These are phyloP conservation scores for Oscheius myriophilus DNA, from an alignment of 2,888 invertebrate species.

Conservation along the genomic window DNA sequence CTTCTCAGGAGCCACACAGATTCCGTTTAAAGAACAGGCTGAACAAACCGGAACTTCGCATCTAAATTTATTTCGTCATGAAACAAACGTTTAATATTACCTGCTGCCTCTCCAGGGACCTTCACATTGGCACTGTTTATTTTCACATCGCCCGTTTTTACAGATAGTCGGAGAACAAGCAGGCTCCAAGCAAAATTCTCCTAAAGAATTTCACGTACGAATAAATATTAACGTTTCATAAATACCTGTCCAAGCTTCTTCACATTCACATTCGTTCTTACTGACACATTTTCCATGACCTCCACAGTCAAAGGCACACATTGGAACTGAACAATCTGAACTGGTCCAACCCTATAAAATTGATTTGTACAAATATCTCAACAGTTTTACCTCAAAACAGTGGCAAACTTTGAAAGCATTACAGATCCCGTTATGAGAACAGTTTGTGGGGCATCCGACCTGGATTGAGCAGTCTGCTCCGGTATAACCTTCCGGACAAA, in stretches of 20 bases:
- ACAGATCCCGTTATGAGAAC: slow-evolving; percentile 44
- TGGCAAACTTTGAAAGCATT: slow-evolving; percentile 45
- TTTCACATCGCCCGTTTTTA: slow-evolving; percentile 38
- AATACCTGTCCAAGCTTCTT: slow-evolving; percentile 41
- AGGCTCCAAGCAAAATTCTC: slow-evolving; percentile 31
- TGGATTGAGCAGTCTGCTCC: slow-evolving; percentile 47
- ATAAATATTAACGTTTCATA: no score
- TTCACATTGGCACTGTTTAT: slow-evolving; percentile 40
- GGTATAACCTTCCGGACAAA: slow-evolving; percentile 41
- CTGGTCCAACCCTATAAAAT: slow-evolving; percentile 49
- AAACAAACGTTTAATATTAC: neutral
- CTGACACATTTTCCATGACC: slow-evolving; percentile 47
- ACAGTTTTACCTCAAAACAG: slow-evolving; percentile 34
- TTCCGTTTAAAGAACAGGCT: slow-evolving; percentile 51
- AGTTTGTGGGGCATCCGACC: slow-evolving; percentile 37
- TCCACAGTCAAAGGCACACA: slow-evolving; percentile 45
- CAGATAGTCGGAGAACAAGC: slow-evolving; percentile 39
- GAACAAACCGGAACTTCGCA: slow-evolving; percentile 42
- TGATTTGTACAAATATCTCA: neutral
- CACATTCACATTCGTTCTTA: slow-evolving; percentile 48
- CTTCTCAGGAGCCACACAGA: slow-evolving; percentile 39
- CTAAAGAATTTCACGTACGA: neutral
- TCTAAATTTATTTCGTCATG: slow-evolving; percentile 3
- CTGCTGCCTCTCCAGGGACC: slow-evolving; percentile 40
- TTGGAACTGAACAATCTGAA: slow-evolving; percentile 44